Evolutionary conservation across 2,113 vertebrate genomes (phyloP), one percentile per base, ranked within the genome.

Genomic region (Malurus alboscapulatus): DNA sequence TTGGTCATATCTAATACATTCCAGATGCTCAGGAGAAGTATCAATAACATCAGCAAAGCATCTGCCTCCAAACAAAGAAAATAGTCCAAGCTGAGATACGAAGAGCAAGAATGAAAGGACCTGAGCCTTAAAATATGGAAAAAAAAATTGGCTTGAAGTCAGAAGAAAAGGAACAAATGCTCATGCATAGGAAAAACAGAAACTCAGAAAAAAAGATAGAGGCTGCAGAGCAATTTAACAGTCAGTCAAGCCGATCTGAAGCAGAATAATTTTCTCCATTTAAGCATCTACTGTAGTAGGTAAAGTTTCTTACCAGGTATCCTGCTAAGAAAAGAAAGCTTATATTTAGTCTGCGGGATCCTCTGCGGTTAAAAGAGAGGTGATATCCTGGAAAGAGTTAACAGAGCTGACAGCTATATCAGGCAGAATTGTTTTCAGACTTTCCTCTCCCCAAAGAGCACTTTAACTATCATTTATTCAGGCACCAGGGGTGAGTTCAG

Each of bases 321-420:
- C 16, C 45, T 61, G n/a, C 36, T 81, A 75, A 79, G 58, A 82
- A 81, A 63, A 89, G 13, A 62, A 11, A 62, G 17, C 7, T 20
- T 32, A 6, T 20, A 62, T 76, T 80, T 51, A 81, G 72, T n/a
- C 42, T 58, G 55, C 1, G 5, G 21, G 48, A 78, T 47, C 66
- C 76, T 84, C 57, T 92, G 77, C 0, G 1, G 45, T 42, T 90
- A 72, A 81, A 81, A 57, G 61, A 72, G 51, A 75, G 54, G 62
- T 6, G 24, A 66, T 48, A 25, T 18, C 78, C 71, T 74, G 59
- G 67, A 94, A 96, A 92, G 80, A 83, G 85, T 94, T 95, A 96
- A 96, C 57, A 72, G 55, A 94, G 67, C 84, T 95, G 87, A 92
- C 69, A 93, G 96, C 79, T 96, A n/a, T 82, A 94, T 94, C 87